phyloP scores from a whole-genome alignment of 2,888 invertebrate genomes.

The Cryptus armator region DNA sequence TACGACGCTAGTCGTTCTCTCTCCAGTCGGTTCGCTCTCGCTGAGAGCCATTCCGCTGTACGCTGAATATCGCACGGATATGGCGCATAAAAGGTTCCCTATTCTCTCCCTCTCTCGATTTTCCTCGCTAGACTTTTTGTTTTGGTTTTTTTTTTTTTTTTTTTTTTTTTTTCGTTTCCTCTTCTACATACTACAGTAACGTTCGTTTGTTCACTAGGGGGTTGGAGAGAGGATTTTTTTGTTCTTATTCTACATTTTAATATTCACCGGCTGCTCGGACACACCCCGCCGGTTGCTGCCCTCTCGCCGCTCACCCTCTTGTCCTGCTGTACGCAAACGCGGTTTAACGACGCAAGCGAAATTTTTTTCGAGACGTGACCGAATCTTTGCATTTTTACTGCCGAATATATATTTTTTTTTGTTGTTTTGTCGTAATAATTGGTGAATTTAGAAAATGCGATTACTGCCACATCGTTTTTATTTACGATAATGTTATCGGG shows the following conservation, averaged over 20 bases:
- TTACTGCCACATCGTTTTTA: too few relatives aligned
- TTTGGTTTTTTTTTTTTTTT: background rate
- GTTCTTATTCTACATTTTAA: constrained; percentile 64
- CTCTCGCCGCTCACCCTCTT: constrained; percentile 23
- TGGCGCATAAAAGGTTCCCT: constrained; percentile 65
- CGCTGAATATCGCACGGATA: constrained; percentile 66
- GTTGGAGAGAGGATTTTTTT: constrained; percentile 15
- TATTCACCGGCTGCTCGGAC: constrained; percentile 58
- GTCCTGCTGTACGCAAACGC: constrained; percentile 12
- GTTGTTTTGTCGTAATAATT: too few relatives aligned
- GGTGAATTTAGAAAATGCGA: too few relatives aligned
- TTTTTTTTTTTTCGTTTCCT: constrained; percentile 12
- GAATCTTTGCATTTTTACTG: too few relatives aligned
- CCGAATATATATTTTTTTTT: too few relatives aligned
- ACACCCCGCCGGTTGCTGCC: constrained; percentile 36
- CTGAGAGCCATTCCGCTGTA: constrained; percentile 44
- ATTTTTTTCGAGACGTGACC: background rate
- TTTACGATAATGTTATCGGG: too few relatives aligned
- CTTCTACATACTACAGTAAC: constrained; percentile 31
- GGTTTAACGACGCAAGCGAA: background rate
- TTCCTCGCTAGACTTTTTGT: constrained; percentile 36
- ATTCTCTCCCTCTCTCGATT: constrained; percentile 52
- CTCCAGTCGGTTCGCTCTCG: constrained; percentile 39
- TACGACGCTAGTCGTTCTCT: constrained; percentile 57
- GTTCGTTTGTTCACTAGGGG: constrained; percentile 55